Evolutionary conservation across 2,113 vertebrate genomes (phyloP).

Genomic region (Tachycineta bicolor): DNA sequence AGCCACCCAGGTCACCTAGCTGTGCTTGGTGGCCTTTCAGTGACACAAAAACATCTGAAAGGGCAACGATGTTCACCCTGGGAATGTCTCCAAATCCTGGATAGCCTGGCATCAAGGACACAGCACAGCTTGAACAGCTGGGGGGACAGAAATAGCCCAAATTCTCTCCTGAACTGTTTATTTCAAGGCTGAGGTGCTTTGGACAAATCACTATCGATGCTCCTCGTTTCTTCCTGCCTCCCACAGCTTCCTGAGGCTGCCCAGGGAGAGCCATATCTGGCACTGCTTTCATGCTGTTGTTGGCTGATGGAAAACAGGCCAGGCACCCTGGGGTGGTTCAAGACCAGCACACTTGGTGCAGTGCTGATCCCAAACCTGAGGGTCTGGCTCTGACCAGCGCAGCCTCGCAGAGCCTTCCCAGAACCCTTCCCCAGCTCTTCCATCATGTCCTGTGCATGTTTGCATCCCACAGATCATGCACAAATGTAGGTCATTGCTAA

Average conservation of each 20-base stretch:
- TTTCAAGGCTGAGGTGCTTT: not conserved
- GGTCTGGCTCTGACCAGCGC: fast-evolving
- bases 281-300: not conserved
- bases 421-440: not conserved
- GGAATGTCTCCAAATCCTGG: not conserved
- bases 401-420: not conserved
- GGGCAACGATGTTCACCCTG: not conserved
- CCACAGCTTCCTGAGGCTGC: not conserved
- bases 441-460: not conserved
- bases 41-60: not conserved
- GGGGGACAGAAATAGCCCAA: not conserved
- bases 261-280: not conserved
- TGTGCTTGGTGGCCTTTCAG: not conserved
- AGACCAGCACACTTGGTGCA: not conserved
- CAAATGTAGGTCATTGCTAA: not conserved
- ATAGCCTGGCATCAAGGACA: not conserved
- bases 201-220: not conserved
- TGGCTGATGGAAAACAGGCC: not conserved
- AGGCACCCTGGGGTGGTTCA: not conserved
- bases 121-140: not conserved
- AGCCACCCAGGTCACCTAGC: not conserved
- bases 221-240: not conserved
- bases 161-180: not conserved
- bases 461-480: not conserved
- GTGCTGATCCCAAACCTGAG: not conserved